phyloP scores from a whole-genome alignment of 35 echinoderm and acorn worm species.

The Ophiothrix spiculata region DNA sequence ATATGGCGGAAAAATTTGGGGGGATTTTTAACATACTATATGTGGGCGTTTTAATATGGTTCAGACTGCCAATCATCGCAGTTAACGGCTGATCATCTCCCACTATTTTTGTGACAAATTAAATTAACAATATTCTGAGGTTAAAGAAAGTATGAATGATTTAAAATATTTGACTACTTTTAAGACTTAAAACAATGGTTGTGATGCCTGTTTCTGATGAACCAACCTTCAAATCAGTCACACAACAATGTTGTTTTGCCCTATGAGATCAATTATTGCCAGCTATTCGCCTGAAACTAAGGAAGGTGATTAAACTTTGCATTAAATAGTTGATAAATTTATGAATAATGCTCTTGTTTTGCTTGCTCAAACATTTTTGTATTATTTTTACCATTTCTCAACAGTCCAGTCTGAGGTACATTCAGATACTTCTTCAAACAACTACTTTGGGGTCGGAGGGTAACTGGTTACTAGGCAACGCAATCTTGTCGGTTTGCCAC shows the following conservation, averaged over 20 bases:
- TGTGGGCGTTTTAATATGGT: no score
- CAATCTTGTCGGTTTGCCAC: constrained; percentile 48
- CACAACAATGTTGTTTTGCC: neutral
- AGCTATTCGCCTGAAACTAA: no score
- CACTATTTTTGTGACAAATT: no score
- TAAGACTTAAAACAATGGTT: neutral
- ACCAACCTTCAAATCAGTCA: neutral
- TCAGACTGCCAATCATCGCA: no score
- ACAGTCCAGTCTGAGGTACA: constrained; percentile 43
- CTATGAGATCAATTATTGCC: no score
- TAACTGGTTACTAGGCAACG: constrained; percentile 57
- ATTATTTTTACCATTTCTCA: neutral
- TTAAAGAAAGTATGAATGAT: neutral
- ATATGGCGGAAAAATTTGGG: no score
- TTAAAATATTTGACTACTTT: neutral
- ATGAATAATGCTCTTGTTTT: no score
- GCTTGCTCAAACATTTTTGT: constrained; percentile 23
- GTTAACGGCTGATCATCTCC: no score
- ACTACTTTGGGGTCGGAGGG: constrained; percentile 33
- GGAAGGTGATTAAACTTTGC: no score
- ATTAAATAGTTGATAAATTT: no score
- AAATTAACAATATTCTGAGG: no score
- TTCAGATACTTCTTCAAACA: constrained; percentile 38
- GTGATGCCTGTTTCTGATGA: neutral
- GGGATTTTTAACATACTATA: no score